Evolutionary conservation across 2,113 vertebrate species (phyloP).

Genomic region (Clarias batrachus): DNA sequence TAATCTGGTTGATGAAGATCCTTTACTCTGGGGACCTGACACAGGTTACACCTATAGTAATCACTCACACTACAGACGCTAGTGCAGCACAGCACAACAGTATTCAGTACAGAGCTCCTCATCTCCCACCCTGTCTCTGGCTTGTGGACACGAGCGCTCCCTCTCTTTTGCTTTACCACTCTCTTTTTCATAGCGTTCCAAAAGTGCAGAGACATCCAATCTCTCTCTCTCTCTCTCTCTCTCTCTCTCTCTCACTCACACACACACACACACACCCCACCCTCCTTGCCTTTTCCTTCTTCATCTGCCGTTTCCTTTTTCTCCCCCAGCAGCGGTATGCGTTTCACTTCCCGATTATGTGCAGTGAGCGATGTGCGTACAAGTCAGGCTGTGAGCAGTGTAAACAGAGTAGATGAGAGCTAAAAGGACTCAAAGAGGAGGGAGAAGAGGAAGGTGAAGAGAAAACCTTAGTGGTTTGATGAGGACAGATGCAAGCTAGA

Average conservation of each 20-base stretch:
- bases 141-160: constrained; percentile 38
- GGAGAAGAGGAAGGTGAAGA: constrained; percentile 45
- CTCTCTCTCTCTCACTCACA: constrained; percentile 44
- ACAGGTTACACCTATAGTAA: constrained; percentile 58
- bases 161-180: constrained; percentile 44
- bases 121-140: constrained; percentile 19
- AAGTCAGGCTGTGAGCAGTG: constrained; percentile 54
- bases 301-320: constrained; percentile 50
- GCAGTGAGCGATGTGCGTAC: constrained; percentile 63
- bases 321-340: constrained; percentile 46
- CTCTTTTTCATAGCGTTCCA: constrained; percentile 30
- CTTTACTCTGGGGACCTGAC: constrained; percentile 63
- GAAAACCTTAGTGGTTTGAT: constrained; percentile 14
- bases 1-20: constrained; percentile 73
- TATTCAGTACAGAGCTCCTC: constrained; percentile 51
- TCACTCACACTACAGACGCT: constrained; percentile 39
- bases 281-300: constrained; percentile 20
- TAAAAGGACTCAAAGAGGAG: constrained; percentile 58
- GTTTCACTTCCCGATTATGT: constrained; percentile 44
- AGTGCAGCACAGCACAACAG: constrained; percentile 45
- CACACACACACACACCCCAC: constrained; percentile 34
- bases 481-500: constrained; percentile 57
- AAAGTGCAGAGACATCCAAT: constrained; percentile 48
- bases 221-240: constrained; percentile 45
- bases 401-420: constrained; percentile 56